These are phyloP conservation scores for Leptobrachium leishanense DNA, from an alignment of 2,113 vertebrate species.

Conservation along the genomic window DNA sequence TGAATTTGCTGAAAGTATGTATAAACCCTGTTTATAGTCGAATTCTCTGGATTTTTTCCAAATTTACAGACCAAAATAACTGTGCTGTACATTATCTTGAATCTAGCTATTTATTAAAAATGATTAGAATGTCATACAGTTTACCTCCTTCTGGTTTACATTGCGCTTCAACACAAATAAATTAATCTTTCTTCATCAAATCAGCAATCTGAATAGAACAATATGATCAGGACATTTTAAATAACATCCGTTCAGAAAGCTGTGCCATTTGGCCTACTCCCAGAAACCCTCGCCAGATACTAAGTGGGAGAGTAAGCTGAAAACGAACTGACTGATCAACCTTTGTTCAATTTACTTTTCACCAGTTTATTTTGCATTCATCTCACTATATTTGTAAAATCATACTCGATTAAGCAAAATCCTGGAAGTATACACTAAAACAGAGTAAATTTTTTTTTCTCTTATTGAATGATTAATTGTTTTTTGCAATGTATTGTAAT, in stretches of 20 bases:
- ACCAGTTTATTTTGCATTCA: slow-evolving; percentile 25
- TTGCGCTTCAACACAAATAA: slow-evolving; percentile 18
- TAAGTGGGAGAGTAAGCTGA: slow-evolving; percentile 40
- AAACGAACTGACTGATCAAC: slow-evolving; percentile 43
- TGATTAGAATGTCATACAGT: slow-evolving; percentile 28
- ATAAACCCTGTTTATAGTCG: slow-evolving; percentile 16
- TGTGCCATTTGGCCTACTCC: slow-evolving; percentile 34
- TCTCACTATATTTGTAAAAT: neutral
- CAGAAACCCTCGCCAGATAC: slow-evolving; percentile 24
- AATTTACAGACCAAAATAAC: slow-evolving; percentile 12
- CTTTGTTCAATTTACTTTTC: slow-evolving; percentile 45
- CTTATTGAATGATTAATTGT: neutral
- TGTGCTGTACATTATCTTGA: slow-evolving; percentile 8
- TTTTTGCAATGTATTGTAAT: neutral
- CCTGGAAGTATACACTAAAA: no score
- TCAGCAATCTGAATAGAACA: slow-evolving; percentile 44
- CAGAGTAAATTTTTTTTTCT: neutral
- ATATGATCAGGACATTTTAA: slow-evolving; percentile 46
- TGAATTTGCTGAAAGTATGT: neutral
- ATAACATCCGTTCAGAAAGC: slow-evolving; percentile 34
- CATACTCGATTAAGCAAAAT: slow-evolving; percentile 18
- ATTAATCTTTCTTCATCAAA: slow-evolving; percentile 45
- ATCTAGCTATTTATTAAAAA: slow-evolving; percentile 9
- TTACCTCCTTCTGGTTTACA: slow-evolving; percentile 26
- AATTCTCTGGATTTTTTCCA: slow-evolving; percentile 4